Percentiles rank a stretch among this genome's conserved stretches.
phyloP scores from a whole-genome alignment of 2,888 invertebrate genomes.

The Sinhomidia bicolor region DNA sequence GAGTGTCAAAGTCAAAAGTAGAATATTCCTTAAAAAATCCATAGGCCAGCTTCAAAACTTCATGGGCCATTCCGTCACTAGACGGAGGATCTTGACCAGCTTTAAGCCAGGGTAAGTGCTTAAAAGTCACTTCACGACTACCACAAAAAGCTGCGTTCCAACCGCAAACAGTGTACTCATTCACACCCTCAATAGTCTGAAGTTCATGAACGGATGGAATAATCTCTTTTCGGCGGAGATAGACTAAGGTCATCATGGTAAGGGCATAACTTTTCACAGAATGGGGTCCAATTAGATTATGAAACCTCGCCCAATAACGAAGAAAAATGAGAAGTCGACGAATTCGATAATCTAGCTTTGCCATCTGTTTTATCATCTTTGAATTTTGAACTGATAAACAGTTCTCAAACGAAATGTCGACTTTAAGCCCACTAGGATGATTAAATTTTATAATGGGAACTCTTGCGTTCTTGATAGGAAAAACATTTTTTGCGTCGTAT shows the following conservation, averaged over 20 bases:
- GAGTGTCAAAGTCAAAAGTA: constrained; percentile 7
- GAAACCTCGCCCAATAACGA: constrained; percentile 61
- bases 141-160: constrained; percentile 59
- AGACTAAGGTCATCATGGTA: constrained; percentile 52
- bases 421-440: constrained; percentile 55
- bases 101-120: constrained; percentile 30
- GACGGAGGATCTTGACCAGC: neutral
- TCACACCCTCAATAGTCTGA: constrained; percentile 36
- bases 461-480: neutral
- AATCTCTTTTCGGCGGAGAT: constrained; percentile 33
- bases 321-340: constrained; percentile 52
- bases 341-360: constrained; percentile 45
- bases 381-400: constrained; percentile 63
- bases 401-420: constrained; percentile 62
- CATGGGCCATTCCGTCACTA: constrained; percentile 34
- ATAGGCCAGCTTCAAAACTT: constrained; percentile 40
- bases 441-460: constrained; percentile 52
- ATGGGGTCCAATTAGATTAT: constrained; percentile 55
- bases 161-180: constrained; percentile 39
- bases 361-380: constrained; percentile 51
- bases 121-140: constrained; percentile 29
- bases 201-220: constrained; percentile 61
- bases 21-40: constrained; percentile 57
- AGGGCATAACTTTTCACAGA: constrained; percentile 61
- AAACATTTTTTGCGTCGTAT: constrained; percentile 27